phyloP scores from a whole-genome alignment of 2,113 vertebrate genomes.

The Trogon melanurus region DNA sequence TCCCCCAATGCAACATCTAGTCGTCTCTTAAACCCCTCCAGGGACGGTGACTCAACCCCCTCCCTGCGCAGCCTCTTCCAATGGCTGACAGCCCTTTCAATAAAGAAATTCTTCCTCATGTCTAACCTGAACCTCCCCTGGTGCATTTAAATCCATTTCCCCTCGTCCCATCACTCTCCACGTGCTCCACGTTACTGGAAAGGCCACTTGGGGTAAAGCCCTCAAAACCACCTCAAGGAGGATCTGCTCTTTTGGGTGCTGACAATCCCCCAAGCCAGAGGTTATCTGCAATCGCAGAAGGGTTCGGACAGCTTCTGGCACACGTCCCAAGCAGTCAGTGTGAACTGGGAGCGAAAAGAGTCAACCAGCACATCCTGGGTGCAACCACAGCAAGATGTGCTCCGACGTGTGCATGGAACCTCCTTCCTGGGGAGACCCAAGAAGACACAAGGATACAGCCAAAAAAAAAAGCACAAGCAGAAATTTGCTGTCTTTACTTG shows the following conservation, averaged over 20 bases:
- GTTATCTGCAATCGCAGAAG: accelerated
- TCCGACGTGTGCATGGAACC: accelerated
- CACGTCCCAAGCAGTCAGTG: accelerated
- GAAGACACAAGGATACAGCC: accelerated
- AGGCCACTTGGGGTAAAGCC: neutral
- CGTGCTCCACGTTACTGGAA: neutral
- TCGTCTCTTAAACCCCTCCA: no score
- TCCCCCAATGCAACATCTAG: no score
- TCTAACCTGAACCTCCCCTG: no score
- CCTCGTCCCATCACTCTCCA: no score
- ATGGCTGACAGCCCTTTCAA: no score
- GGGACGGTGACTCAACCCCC: no score
- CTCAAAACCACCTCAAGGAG: neutral
- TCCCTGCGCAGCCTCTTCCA: no score
- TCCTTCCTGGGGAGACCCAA: neutral
- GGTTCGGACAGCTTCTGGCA: neutral
- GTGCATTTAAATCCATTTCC: no score
- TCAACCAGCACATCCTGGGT: neutral
- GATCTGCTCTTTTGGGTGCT: neutral
- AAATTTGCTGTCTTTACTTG: neutral
- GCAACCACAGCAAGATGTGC: neutral
- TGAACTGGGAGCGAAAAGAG: neutral
- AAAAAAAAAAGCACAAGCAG: neutral
- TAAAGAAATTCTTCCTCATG: no score
- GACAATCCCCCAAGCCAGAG: neutral